Evolutionary conservation across 1,140 invertebrate species (phyloP).

Genomic region (Antheraea pernyi): DNA sequence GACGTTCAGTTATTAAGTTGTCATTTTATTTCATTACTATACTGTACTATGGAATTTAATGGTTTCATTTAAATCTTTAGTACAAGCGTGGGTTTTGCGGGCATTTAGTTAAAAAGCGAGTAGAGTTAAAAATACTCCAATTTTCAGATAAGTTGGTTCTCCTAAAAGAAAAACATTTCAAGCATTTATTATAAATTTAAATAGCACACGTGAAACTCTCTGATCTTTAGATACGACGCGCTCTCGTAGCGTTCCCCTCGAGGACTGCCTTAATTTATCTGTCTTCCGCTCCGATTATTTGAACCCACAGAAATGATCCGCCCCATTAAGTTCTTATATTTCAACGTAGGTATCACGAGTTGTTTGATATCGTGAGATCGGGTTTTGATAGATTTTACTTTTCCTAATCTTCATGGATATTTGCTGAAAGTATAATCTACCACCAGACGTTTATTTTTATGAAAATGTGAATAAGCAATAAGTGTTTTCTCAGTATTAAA

Average conservation of each 20-base stretch:
- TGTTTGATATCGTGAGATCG: neutral
- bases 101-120: too few relatives aligned
- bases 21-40: too few relatives aligned
- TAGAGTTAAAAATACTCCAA: neutral
- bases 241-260: neutral
- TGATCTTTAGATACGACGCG: conserved; percentile 24
- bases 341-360: conserved; percentile 5
- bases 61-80: too few relatives aligned
- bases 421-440: too few relatives aligned
- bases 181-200: conserved; percentile 12
- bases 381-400: neutral
- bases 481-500: too few relatives aligned
- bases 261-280: conserved; percentile 43
- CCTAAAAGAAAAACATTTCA: neutral
- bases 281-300: conserved; percentile 45
- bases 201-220: conserved; percentile 21
- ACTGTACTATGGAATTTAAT: too few relatives aligned
- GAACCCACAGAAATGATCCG: conserved; percentile 44
- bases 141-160: neutral
- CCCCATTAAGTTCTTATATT: conserved; percentile 44
- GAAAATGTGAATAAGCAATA: too few relatives aligned
- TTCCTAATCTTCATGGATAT: neutral
- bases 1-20: too few relatives aligned
- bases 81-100: too few relatives aligned
- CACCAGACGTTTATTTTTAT: too few relatives aligned